Base-by-base conservation (phyloP, 1,140 invertebrate genomes). In the Aphelenchoides avenae region DNA sequence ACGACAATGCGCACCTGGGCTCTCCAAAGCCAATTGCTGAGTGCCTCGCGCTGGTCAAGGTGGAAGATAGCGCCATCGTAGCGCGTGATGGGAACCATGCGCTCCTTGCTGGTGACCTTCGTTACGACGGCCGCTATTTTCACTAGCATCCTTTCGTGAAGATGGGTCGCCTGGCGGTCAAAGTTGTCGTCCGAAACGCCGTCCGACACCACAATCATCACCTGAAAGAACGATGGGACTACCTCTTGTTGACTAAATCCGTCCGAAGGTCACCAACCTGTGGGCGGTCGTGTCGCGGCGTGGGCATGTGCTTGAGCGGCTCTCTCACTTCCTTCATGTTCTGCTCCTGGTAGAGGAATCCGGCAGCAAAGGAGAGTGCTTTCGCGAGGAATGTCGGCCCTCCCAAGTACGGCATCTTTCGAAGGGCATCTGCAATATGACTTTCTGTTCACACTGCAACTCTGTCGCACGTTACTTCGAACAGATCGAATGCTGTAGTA, bases 311-410 rank as follows among this genome's bases (percentile, higher is more conserved):
- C 29, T 61, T 53, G 34, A 67, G 68, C 13, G 57, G 49, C 9
- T 64, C 27, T 11, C 42, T 59, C n/a, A 56, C 61, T 20, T 54
- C 34, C 52, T 71, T 71, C 64, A 72, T 50, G 52, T 74, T 72
- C 42, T 72, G 70, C 40, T 72, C 70, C 27, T 74, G 70, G 33
- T 61, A 70, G 7, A 72, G 52, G 11, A 74, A 46, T 26, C 70
- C 70, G 1, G 71, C 70, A 3, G 70, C 63, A 37, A 72, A 72
- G 1, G 62, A 60, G 26, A 72, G 65, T 7, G 70, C 70, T 63
- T 72, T 72, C 2, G 70, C 71, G 6, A 72, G 50, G 51, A 67
- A 74, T 1, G 70, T 72, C 13, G 71, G 49, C 1, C 70, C 71
- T 40, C 70, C 70, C 3, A 67, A 43, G 42, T 72, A 72, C 2